These are phyloP conservation scores for Propithecus coquereli DNA, from an alignment of 2,113 vertebrate species.

Conservation along the genomic window DNA sequence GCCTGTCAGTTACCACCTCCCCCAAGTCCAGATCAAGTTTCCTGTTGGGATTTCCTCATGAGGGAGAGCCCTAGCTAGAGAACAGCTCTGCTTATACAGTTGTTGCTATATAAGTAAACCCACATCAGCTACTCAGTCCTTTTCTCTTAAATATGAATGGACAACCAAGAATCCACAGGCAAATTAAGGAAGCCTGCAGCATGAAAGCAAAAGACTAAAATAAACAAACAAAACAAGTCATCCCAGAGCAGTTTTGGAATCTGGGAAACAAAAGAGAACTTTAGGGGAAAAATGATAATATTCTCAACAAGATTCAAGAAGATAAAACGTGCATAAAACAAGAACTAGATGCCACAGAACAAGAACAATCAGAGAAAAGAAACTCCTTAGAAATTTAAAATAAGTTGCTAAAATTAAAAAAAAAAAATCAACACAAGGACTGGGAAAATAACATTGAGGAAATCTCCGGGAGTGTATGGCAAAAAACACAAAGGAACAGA, in stretches of 20 bases:
- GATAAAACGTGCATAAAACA: slow-evolving; percentile 1
- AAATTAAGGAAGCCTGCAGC: slow-evolving; percentile 41
- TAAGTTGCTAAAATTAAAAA: slow-evolving; percentile 6
- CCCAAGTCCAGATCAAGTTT: slow-evolving; percentile 2
- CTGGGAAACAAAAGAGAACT: slow-evolving; percentile 38
- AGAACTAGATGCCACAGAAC: neutral
- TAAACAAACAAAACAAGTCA: slow-evolving; percentile 28
- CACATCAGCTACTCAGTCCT: neutral
- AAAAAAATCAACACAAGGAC: neutral
- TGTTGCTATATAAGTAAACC: neutral
- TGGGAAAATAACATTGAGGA: neutral
- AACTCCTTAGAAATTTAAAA: slow-evolving; percentile 14
- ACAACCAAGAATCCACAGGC: neutral
- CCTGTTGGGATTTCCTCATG: neutral
- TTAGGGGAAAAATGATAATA: neutral
- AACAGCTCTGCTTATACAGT: neutral
- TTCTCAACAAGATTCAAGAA: slow-evolving; percentile 27
- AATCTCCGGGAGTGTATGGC: neutral
- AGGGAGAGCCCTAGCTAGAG: neutral
- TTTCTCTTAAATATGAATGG: slow-evolving; percentile 38
- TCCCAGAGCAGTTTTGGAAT: neutral
- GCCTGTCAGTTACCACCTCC: neutral
- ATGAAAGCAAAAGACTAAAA: slow-evolving; percentile 37
- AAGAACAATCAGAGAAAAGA: slow-evolving; percentile 5
- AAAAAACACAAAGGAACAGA: neutral